Percentiles rank a stretch among this genome's conserved stretches.
These are phyloP conservation scores for Plodia interpunctella DNA, from an alignment of 1,140 invertebrate genomes.

Conservation along the genomic window DNA sequence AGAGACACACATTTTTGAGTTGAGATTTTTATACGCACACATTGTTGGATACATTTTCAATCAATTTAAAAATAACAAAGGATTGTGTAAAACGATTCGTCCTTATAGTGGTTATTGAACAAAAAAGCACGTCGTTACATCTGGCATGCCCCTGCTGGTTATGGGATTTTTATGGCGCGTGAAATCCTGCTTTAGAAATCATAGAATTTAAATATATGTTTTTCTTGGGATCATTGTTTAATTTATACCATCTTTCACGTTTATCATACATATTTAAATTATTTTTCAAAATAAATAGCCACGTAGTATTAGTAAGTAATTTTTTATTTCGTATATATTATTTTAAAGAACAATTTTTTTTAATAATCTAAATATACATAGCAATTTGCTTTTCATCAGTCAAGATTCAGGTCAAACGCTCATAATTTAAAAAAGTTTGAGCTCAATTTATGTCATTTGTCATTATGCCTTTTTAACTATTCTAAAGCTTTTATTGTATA, in stretches of 20 bases:
- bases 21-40: not conserved
- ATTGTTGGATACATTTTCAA: slow-evolving; percentile 35
- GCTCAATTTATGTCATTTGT: too few species aligned
- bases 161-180: slow-evolving; percentile 60
- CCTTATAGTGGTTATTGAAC: slow-evolving; percentile 61
- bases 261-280: not conserved
- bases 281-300: too few species aligned
- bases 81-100: slow-evolving; percentile 56
- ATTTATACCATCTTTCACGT: not conserved
- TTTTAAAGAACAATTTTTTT: too few species aligned
- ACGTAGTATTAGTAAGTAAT: too few species aligned
- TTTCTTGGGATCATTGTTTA: not conserved
- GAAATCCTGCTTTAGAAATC: slow-evolving; percentile 60
- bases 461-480: too few species aligned
- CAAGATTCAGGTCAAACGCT: too few species aligned
- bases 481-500: too few species aligned
- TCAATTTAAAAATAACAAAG: slow-evolving; percentile 66
- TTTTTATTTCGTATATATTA: too few species aligned
- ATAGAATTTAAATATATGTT: slow-evolving; percentile 36
- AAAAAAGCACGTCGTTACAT: slow-evolving; percentile 56
- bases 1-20: too few species aligned
- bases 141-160: slow-evolving; percentile 47
- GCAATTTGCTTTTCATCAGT: too few species aligned
- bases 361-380: too few species aligned
- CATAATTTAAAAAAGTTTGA: too few species aligned